Base-by-base conservation (phyloP, 2,113 vertebrate species). In the Entelurus aequoreus region DNA sequence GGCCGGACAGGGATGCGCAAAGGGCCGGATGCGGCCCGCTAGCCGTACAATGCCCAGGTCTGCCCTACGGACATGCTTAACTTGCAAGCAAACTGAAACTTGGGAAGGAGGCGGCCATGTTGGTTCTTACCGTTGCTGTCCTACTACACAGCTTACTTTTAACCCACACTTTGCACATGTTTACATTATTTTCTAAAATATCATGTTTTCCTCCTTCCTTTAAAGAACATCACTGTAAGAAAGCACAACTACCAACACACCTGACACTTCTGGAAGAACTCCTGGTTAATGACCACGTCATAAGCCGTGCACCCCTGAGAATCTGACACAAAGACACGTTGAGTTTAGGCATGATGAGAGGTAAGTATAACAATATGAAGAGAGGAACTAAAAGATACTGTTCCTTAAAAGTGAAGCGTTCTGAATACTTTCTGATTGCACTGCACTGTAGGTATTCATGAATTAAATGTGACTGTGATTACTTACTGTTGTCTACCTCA, bases 401-500 rank as follows among this genome's bases (percentile, higher is more conserved):
- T 8, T 42, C 0, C 8, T 9, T 9, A 42, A 42, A 42, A 9
- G 40, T 42, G 8, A 42, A 6, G 40, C 40, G 11, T 6, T 46
- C 10, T 46, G 42, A 46, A 46, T 46, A 46, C 42, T 46, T 46
- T 42, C 40, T 42, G 40, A 9, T 9, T 42, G 10, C 40, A 9
- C 10, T 42, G 40, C 40, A 9, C 10, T 42, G 40, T 42, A n/a
- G 5, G 14, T 4, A 36, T 36, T 54, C 35, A 37, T 38, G 10
- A 55, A 55, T 38, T 15, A 38, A n/a, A 55, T 46, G 10, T 46
- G 11, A 46, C 42, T 46, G 42, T 5, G 14, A 10, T 16, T 12
- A 74, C 93, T 75, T 72, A 96, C 94, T 93, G 68, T 93, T 94
- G 85, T 96, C 94, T 19, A 91, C 50, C 77, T 95, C 94, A 0